phyloP scores from a whole-genome alignment of 1,140 invertebrate genomes.

The Diachasmimorpha longicaudata region DNA sequence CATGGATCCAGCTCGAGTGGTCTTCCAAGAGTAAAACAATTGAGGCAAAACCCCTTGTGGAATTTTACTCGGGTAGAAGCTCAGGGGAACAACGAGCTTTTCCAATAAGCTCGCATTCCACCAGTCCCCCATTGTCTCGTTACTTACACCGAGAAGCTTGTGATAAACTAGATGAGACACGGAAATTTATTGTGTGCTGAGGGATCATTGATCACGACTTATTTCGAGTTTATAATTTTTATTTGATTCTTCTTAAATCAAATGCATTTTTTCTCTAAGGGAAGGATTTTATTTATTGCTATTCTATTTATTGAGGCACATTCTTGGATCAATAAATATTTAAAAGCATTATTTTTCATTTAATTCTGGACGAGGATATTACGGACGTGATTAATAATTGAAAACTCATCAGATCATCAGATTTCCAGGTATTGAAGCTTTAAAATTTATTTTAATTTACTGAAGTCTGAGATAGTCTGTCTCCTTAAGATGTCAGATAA shows the following conservation, averaged over 20 bases:
- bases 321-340: too few species aligned
- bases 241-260: background rate
- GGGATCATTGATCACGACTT: background rate
- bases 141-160: background rate
- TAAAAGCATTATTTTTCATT: too few species aligned
- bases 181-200: background rate
- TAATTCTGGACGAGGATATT: too few species aligned
- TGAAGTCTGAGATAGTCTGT: too few species aligned
- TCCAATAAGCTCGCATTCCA: constrained; percentile 8
- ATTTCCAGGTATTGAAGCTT: too few species aligned
- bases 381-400: too few species aligned
- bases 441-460: too few species aligned
- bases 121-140: background rate
- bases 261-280: too few species aligned
- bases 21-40: constrained; percentile 1
- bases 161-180: background rate
- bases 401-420: too few species aligned
- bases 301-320: too few species aligned
- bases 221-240: background rate
- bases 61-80: background rate
- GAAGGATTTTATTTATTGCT: background rate
- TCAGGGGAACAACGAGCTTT: background rate
- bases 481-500: too few species aligned
- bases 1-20: background rate
- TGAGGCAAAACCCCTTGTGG: constrained; percentile 5